Base-by-base conservation (phyloP, 2,113 vertebrate species). In the Aplodontia rufa region DNA sequence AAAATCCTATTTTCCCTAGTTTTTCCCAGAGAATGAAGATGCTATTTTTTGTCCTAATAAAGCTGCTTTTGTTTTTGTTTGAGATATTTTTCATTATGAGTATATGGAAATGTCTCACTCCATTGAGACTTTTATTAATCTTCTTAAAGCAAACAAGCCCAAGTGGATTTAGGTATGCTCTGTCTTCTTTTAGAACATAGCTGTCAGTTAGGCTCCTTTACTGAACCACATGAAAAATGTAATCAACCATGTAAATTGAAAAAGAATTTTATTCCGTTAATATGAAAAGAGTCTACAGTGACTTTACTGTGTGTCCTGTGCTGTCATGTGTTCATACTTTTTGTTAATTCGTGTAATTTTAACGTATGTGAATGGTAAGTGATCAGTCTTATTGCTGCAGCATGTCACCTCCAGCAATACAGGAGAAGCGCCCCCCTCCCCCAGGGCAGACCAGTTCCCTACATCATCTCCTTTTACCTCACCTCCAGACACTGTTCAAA, bases 131-230 rank as follows among this genome's bases (percentile, higher is more conserved):
- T 32, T 49, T 93, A 51, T 19, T 83, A 76, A 69, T 3, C 35
- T 26, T 96, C 19, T 85, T 58, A 89, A 86, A 95, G 75, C 85
- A 84, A 93, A 82, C 19, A 92, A 75, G 6, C n/a, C 49, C 37
- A 74, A 26, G 2, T 58, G 47, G 6, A 78, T 80, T 90, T 96
- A 14, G 45, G 51, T 55, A 49, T 24, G 91, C 19, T 45, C 30
- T 8, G 20, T 0, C 47, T 83, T 62, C 49, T 88, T 82, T 96
- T 37, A 87, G 66, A 75, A 88, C 88, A 60, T 32, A 74, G 10
- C 60, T 90, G n/a, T 32, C 17, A 53, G 20, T 55, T 62, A 17
- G 49, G 24, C 74, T 55, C 69, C 84, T 96, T 89, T 71, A 35
- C 10, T 82, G 8, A 1, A 42, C 4, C 20, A 79, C 16, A 8